Conservation (phyloP, 2,797 vertebrate genomes). For the Tauraco hartlaubi region DNA sequence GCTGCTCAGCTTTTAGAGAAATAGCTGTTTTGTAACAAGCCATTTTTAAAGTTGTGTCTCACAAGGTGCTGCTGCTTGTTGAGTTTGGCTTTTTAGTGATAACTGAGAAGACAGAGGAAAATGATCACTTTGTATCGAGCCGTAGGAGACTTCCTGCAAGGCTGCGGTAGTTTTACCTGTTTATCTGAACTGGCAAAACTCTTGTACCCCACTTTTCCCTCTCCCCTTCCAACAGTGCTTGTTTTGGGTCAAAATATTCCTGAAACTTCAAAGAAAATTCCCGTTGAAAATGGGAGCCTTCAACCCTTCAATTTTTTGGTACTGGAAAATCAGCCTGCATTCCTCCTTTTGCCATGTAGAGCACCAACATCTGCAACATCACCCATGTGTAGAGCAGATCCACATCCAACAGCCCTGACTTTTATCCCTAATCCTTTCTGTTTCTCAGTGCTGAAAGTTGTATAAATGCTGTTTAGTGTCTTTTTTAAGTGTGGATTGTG, state of each 20-base stretch:
- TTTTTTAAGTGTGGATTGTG: not conserved
- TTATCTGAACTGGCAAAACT: not conserved
- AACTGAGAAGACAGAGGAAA: not conserved
- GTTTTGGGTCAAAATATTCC: not conserved
- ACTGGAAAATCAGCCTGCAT: not conserved
- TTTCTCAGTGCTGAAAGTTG: not conserved
- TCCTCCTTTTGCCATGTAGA: not conserved
- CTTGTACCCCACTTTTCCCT: not conserved
- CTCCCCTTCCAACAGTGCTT: not conserved
- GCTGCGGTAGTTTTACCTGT: not conserved
- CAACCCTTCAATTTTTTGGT: not conserved
- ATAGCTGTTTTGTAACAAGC: not conserved
- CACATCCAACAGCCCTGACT: not conserved
- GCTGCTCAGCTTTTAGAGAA: not conserved
- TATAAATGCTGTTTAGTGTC: not conserved
- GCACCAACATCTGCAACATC: not conserved
- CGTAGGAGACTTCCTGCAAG: not conserved
- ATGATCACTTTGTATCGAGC: not conserved
- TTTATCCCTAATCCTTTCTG: not conserved
- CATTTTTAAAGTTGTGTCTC: not conserved
- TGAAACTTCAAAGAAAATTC: not conserved
- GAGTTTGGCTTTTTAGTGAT: not conserved
- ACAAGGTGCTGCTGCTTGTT: not conserved
- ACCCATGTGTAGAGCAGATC: accelerated
- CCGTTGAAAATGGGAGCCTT: not conserved